phyloP scores from a whole-genome alignment of 1,140 invertebrate genomes.

The Scaptomyza montana region DNA sequence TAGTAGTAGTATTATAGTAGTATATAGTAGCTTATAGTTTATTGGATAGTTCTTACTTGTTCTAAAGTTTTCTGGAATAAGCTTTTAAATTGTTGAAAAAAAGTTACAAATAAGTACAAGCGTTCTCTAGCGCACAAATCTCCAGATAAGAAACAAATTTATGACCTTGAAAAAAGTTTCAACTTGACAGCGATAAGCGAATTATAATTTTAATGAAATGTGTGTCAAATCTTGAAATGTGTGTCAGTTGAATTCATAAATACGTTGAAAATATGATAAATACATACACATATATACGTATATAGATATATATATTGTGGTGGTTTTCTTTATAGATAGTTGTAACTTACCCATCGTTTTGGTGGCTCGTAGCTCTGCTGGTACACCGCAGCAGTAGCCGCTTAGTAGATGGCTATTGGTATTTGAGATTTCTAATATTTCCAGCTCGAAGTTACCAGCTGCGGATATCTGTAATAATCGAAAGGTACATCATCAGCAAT shows the following conservation, averaged over 20 bases:
- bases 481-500: conserved; percentile 57
- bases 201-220: background rate
- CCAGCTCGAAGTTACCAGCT: conserved; percentile 94
- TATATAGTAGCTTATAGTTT: too few relatives aligned
- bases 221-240: conserved; percentile 17
- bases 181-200: conserved; percentile 12
- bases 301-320: background rate
- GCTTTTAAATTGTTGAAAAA: too few relatives aligned
- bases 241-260: conserved; percentile 9
- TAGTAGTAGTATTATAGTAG: too few relatives aligned
- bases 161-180: conserved; percentile 22
- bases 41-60: too few relatives aligned
- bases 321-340: background rate
- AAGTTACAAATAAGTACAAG: too few relatives aligned
- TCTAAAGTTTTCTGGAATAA: too few relatives aligned
- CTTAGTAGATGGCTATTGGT: conserved; percentile 91
- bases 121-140: too few relatives aligned
- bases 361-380: conserved; percentile 84
- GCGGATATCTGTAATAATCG: conserved; percentile 79
- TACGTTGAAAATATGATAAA: background rate
- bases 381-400: conserved; percentile 92
- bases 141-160: conserved; percentile 2
- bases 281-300: background rate
- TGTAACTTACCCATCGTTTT: conserved; percentile 83
- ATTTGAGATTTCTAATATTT: conserved; percentile 95